Evolutionary conservation across 2,797 vertebrate species (phyloP).

Genomic region (Phoebastria nigripes): DNA sequence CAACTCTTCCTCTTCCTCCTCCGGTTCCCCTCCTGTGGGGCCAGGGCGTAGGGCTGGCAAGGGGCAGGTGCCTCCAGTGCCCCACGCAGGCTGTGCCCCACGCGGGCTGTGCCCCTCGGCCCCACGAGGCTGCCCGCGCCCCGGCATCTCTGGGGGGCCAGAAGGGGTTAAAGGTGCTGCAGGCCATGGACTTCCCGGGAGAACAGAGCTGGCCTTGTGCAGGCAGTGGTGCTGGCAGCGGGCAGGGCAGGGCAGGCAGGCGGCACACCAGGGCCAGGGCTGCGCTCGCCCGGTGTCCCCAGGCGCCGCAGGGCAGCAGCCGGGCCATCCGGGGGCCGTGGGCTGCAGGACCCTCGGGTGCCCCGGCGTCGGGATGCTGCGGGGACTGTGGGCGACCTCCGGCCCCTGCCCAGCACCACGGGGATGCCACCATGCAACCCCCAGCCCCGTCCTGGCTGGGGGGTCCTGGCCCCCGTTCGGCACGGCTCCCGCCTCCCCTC

Average conservation of each 20-base stretch:
- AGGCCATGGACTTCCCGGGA: not conserved
- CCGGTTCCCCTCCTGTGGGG: not conserved
- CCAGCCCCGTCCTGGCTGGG: not conserved
- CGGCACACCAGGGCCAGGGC: not conserved
- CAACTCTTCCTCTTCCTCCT: not conserved
- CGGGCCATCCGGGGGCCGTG: not conserved
- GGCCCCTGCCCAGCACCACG: fast-evolving
- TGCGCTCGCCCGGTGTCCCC: not conserved
- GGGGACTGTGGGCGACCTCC: fast-evolving
- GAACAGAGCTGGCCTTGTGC: not conserved
- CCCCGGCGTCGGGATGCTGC: not conserved
- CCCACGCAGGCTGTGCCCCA: not conserved
- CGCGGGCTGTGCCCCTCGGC: not conserved
- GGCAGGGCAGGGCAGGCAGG: not conserved
- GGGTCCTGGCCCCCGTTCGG: fast-evolving
- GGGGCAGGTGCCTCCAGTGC: not conserved
- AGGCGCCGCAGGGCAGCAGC: not conserved
- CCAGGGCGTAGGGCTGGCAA: too few species aligned
- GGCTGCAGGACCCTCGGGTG: not conserved
- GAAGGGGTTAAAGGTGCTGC: not conserved
- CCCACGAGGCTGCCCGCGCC: fast-evolving
- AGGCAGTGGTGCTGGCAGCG: not conserved
- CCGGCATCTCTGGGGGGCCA: not conserved
- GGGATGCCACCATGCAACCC: not conserved
- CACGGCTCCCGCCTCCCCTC: not conserved